These are phyloP conservation scores for Lucinisca nassula DNA, from an alignment of 2,888 invertebrate genomes.

Conservation along the genomic window DNA sequence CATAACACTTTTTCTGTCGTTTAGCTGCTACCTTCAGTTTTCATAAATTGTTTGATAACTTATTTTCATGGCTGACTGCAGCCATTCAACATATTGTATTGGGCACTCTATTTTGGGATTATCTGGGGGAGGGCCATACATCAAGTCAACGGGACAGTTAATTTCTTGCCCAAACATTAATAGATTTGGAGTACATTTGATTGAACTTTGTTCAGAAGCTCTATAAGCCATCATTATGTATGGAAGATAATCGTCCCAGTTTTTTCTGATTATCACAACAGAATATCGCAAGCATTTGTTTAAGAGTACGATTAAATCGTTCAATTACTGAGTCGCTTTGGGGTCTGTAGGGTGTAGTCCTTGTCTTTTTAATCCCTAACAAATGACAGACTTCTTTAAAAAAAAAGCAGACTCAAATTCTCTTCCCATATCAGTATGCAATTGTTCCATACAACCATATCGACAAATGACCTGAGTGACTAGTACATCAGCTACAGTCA, in stretches of 20 bases:
- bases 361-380: constrained; percentile 41
- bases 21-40: constrained; percentile 37
- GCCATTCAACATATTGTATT: constrained; percentile 48
- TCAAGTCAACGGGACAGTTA: constrained; percentile 44
- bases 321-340: constrained; percentile 43
- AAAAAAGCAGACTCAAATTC: constrained; percentile 33
- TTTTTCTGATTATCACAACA: constrained; percentile 42
- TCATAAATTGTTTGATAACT: constrained; percentile 89
- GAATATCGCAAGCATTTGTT: constrained; percentile 42
- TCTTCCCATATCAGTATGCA: constrained; percentile 43
- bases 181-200: constrained; percentile 36
- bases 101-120: constrained; percentile 19
- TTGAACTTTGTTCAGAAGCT: constrained; percentile 46
- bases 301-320: constrained; percentile 43
- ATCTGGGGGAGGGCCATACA: constrained; percentile 28
- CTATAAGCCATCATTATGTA: constrained; percentile 56
- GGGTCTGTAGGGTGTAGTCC: constrained; percentile 46
- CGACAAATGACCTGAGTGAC: too few species aligned
- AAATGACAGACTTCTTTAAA: constrained; percentile 42
- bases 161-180: constrained; percentile 51
- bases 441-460: constrained; percentile 27
- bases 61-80: constrained; percentile 91
- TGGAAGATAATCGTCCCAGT: constrained; percentile 57
- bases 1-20: constrained; percentile 40
- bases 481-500: constrained; percentile 30